These are phyloP conservation scores for Oncopodura yosiiana DNA, from an alignment of 1,140 invertebrate genomes.

Conservation along the genomic window DNA sequence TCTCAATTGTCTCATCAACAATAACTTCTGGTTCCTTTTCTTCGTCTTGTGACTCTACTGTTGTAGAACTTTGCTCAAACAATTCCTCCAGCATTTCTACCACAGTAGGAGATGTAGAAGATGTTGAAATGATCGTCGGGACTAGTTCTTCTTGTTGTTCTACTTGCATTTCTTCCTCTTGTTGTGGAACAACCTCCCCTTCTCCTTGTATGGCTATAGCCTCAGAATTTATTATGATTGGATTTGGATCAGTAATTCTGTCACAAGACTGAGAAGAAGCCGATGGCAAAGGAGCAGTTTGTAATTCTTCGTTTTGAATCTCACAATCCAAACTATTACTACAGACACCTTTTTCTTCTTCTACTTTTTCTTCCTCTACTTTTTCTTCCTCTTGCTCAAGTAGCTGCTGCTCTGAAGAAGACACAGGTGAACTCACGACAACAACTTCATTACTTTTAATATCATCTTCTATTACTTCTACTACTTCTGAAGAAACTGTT, in stretches of 20 bases:
- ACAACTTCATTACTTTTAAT: neutral
- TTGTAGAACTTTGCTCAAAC: neutral
- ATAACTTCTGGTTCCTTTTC: neutral
- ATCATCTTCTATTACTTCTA: neutral
- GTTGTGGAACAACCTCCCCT: neutral
- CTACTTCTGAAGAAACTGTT: neutral
- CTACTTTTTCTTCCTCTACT: slow-evolving; percentile 8
- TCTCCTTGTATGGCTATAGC: neutral
- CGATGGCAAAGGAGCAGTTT: neutral
- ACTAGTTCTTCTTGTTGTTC: neutral
- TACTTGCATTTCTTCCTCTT: neutral
- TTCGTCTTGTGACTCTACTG: neutral
- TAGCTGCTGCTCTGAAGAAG: neutral
- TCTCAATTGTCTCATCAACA: neutral
- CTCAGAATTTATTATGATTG: neutral
- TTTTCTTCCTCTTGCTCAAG: neutral
- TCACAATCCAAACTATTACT: neutral
- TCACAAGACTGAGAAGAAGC: neutral
- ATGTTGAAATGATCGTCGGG: no score
- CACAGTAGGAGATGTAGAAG: no score
- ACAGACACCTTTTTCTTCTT: neutral
- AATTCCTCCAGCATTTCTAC: no score
- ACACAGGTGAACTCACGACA: neutral
- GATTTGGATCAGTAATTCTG: neutral
- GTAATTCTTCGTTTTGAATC: neutral